Evolutionary conservation across 1,140 invertebrate species (phyloP), one percentile per base, ranked within the genome.

Genomic region (Pectinophora gossypiella): DNA sequence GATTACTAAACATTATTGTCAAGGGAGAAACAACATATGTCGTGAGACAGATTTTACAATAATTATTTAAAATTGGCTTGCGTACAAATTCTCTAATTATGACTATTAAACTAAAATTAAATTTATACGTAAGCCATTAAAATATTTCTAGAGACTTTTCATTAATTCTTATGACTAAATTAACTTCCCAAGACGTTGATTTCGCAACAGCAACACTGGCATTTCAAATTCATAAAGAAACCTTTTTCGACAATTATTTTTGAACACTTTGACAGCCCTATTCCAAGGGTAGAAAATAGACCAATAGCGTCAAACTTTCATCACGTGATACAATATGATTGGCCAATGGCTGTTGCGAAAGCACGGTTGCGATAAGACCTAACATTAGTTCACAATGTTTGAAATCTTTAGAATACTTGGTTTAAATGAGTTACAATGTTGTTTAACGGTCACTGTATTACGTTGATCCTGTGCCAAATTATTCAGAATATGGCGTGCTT

Each of bases 11-110:
- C 45, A 56, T 48, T 52, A 22, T 19, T 49, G 50, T 47, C 46
- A 68, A 70, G 12, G 19, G 12, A 13, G 76, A 81, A 76, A 80
- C 72, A 80, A 86, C 83, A 86, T 81, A 86, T 86, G 83, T 80
- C 76, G 83, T 86, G 83, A 86, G 83, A 84, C 83, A 40, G 36
- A 16, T 40, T 40, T 12, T 32, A 23, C 22, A 23, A 5, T 12
- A 9, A 32, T 12, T 32, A 32, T 12, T n/a, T 32, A 32, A 32
- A 32, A 32, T 32, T 32, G 27, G 27, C 27, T 32, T 32, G 9
- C 27, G 27, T 9, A 32, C 27, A 32, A 9, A 32, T 32, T n/a
- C 27, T 12, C 27, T 32, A 23, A 10, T 23, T 32, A n/a, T 12
- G 1, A 32, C 9, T n/a, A n/a, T 32, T n/a, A 32, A n/a, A 32